A percentile compares a stretch with the other conserved stretches of the same genome.
phyloP scores from a whole-genome alignment of 2,797 vertebrate genomes.

The Emydoidea blandingii region DNA sequence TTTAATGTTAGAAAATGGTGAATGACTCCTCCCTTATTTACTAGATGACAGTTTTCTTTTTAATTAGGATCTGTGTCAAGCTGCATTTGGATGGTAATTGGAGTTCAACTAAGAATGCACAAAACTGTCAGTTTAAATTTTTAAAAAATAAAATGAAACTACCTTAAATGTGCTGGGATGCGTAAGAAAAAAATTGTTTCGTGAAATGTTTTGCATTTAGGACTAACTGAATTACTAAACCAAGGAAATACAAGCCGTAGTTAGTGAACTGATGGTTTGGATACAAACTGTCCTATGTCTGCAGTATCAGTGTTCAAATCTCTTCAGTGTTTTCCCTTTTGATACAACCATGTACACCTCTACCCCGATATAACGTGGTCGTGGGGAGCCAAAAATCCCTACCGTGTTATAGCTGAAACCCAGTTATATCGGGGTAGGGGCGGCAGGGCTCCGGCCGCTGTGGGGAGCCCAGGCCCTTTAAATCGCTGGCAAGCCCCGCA shows the following conservation, averaged over 20 bases:
- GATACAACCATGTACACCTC: background rate
- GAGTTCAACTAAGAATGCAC: background rate
- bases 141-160: background rate
- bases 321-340: background rate
- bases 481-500: no score
- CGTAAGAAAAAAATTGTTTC: background rate
- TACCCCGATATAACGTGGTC: no score
- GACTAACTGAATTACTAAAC: background rate
- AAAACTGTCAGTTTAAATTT: background rate
- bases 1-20: background rate
- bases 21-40: background rate
- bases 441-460: no score
- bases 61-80: background rate
- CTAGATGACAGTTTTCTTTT: accelerated
- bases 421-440: no score
- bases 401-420: no score
- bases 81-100: background rate
- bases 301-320: background rate
- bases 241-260: background rate
- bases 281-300: background rate
- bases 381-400: no score
- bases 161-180: background rate
- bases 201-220: background rate
- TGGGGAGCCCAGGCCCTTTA: no score
- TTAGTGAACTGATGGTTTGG: no score